phyloP scores from a whole-genome alignment of 2,113 vertebrate genomes.

The Cardinalis cardinalis region DNA sequence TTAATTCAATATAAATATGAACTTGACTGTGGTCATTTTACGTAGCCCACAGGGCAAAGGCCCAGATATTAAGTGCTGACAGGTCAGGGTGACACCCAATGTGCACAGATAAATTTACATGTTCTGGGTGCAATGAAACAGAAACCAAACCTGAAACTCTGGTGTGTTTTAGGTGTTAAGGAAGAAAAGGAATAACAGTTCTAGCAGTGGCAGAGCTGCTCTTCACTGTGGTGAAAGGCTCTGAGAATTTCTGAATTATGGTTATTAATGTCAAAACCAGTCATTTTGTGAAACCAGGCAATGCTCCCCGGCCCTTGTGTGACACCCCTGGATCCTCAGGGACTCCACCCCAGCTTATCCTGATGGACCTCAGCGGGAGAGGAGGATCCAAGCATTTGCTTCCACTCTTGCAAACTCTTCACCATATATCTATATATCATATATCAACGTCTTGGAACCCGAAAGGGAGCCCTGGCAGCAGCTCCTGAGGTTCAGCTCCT shows the following conservation, averaged over 20 bases:
- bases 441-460: not conserved
- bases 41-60: not conserved
- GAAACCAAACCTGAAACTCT: not conserved
- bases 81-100: not conserved
- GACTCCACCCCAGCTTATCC: not conserved
- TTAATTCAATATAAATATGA: not conserved
- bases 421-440: not conserved
- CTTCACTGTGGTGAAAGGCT: not conserved
- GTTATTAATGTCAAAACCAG: not conserved
- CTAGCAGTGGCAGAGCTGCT: not conserved
- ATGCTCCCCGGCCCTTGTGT: not conserved
- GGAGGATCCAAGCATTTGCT: not conserved
- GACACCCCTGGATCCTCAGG: not conserved
- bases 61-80: not conserved
- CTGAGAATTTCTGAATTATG: not conserved
- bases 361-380: not conserved
- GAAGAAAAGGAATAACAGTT: not conserved
- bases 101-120: not conserved
- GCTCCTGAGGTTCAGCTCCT: not conserved
- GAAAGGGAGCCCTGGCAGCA: not conserved
- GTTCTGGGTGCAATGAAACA: accelerated
- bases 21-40: not conserved
- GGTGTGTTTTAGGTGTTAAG: not conserved
- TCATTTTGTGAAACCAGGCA: not conserved
- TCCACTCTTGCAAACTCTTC: not conserved